Percentiles rank a stretch among this genome's conserved stretches.
Conservation (phyloP, 2,797 vertebrate species). For the Fundulus diaphanus region DNA sequence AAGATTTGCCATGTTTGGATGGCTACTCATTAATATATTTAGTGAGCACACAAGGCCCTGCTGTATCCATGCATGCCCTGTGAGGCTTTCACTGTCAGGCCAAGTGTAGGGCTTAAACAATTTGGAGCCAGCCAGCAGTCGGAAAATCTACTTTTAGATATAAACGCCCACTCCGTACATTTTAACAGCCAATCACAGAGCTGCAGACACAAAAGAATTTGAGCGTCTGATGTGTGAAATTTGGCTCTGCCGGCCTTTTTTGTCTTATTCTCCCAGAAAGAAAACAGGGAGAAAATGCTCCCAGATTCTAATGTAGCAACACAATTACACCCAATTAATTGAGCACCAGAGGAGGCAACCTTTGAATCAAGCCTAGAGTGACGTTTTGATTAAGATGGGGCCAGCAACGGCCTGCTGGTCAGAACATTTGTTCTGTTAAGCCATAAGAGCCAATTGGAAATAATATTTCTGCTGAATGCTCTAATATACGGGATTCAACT, state of each 20-base stretch:
- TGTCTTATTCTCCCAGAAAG: conserved; percentile 20
- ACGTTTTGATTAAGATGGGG: not conserved
- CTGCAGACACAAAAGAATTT: conserved; percentile 25
- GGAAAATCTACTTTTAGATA: conserved; percentile 36
- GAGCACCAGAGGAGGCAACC: not conserved
- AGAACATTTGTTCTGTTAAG: not conserved
- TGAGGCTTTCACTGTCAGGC: conserved; percentile 22
- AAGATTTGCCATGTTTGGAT: conserved; percentile 31
- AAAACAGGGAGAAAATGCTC: conserved; percentile 30
- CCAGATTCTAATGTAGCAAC: conserved; percentile 14
- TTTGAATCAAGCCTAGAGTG: not conserved
- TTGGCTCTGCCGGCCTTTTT: conserved; percentile 17
- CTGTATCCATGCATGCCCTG: not conserved
- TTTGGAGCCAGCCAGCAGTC: conserved; percentile 18
- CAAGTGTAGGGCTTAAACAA: conserved; percentile 27
- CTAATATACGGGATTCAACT: not conserved
- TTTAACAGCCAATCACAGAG: conserved; percentile 20
- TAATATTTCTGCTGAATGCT: not conserved
- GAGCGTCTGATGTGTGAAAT: conserved; percentile 25
- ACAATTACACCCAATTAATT: not conserved
- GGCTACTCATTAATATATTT: conserved; percentile 12
- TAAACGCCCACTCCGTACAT: conserved; percentile 46
- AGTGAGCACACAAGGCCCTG: not conserved
- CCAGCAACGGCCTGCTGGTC: not conserved
- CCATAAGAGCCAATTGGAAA: not conserved